Evolutionary conservation across 2,888 invertebrate genomes (phyloP), one percentile per base, ranked within the genome.

Genomic region (Parnassius mnemosyne): DNA sequence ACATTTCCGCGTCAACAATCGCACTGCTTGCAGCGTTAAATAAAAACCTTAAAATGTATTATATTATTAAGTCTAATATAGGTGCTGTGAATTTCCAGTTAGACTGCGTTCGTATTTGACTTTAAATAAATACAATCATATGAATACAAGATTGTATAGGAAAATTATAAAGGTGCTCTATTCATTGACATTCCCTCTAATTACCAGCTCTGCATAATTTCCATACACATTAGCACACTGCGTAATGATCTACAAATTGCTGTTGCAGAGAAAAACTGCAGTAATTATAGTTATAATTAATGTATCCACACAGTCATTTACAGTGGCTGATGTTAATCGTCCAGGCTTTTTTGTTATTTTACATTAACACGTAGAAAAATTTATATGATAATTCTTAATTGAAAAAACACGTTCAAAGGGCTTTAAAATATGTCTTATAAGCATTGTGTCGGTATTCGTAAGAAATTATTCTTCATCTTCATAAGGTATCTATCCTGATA

Each of bases 231-330:
- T 88, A 87, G 83, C 85, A 34, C 49, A 82, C 80, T 80, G 83
- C 83, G 75, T 82, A 85, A 85, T 84, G 80, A 84, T 86, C 85
- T 84, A 81, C 84, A 85, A 87, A 85, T 87, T 85, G 83, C 87
- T 81, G 75, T 78, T 72, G 79, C 80, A 71, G 74, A 77, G 80
- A 79, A 80, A 78, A 78, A 78, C 78, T 79, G 81, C 78, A 77
- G 78, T 84, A 84, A 87, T 86, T 87, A 85, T 79, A 77, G 73
- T 71, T 71, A 76, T 84, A 85, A 85, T 87, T 86, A 83, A 78
- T 75, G 70, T 83, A 81, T 85, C 84, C 81, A 81, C 79, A 74
- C 71, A 83, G 83, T 82, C 84, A 83, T 79, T 76, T 77, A 72
- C n/a, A 49, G 41, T 46, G 55, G 12, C 5, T 20, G 54, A 77